A percentile compares a stretch with the other conserved stretches of the same genome.
These are phyloP conservation scores for Myzus persicae DNA, from an alignment of 1,140 invertebrate genomes.

Conservation along the genomic window DNA sequence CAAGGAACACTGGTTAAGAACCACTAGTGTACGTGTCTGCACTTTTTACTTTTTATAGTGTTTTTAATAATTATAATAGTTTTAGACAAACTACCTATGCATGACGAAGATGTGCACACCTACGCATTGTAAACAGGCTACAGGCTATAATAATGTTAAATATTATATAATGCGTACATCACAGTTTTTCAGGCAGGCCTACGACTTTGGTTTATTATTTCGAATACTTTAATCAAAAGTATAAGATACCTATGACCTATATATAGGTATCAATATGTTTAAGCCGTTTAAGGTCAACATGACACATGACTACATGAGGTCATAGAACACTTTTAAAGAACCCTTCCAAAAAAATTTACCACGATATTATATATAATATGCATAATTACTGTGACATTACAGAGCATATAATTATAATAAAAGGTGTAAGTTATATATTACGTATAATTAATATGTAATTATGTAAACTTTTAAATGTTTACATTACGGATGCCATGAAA, in stretches of 20 bases:
- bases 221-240: neutral
- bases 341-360: neutral
- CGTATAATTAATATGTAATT: too few relatives aligned
- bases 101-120: neutral
- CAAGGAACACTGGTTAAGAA: too few relatives aligned
- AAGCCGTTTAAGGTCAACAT: neutral
- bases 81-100: neutral
- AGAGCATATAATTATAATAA: neutral
- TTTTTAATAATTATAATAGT: neutral
- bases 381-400: too few relatives aligned
- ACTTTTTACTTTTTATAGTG: too few relatives aligned
- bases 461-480: too few relatives aligned
- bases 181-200: neutral
- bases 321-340: neutral
- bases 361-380: too few relatives aligned
- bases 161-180: too few relatives aligned
- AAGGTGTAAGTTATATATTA: too few relatives aligned
- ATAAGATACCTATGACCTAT: neutral
- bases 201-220: neutral
- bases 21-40: too few relatives aligned
- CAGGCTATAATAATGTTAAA: too few relatives aligned
- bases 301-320: neutral
- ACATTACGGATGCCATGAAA: too few relatives aligned
- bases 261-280: too few relatives aligned
- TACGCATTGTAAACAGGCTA: neutral